Percentiles rank a stretch among this genome's conserved stretches.
These are phyloP conservation scores for Agrenia bidenticulata DNA, from an alignment of 2,888 invertebrate genomes.

Conservation along the genomic window DNA sequence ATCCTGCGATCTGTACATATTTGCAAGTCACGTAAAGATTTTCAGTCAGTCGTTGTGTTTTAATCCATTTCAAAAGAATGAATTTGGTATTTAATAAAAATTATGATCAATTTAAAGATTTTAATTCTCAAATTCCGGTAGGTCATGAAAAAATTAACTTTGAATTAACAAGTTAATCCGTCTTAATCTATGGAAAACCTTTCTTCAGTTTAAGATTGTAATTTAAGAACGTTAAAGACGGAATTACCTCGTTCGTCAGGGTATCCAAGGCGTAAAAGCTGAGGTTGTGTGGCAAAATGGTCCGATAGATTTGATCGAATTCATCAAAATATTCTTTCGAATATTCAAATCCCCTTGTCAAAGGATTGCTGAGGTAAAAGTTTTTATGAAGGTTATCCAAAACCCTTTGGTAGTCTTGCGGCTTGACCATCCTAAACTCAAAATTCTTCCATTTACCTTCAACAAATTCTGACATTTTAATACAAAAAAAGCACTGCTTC, in stretches of 20 bases:
- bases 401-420: background rate
- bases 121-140: too few species aligned
- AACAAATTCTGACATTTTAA: background rate
- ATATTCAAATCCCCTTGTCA: background rate
- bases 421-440: slow-evolving; percentile 13
- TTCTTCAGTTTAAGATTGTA: too few species aligned
- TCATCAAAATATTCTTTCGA: slow-evolving; percentile 11
- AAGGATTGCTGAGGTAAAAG: slow-evolving; percentile 15
- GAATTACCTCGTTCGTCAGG: slow-evolving; percentile 16
- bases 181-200: too few species aligned
- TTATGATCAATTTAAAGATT: too few species aligned
- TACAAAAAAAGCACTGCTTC: too few species aligned
- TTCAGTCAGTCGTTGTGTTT: too few species aligned
- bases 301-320: slow-evolving; percentile 19
- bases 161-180: too few species aligned
- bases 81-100: too few species aligned
- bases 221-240: too few species aligned
- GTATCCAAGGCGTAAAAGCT: slow-evolving; percentile 17
- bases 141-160: too few species aligned
- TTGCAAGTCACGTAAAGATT: too few species aligned
- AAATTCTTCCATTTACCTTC: slow-evolving; percentile 18
- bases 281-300: slow-evolving; percentile 15
- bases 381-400: slow-evolving; percentile 16
- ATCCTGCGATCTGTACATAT: slow-evolving; percentile 15
- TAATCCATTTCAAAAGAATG: too few species aligned